Evolutionary conservation across 2,888 invertebrate genomes (phyloP).

Genomic region (Megamerina dolium): DNA sequence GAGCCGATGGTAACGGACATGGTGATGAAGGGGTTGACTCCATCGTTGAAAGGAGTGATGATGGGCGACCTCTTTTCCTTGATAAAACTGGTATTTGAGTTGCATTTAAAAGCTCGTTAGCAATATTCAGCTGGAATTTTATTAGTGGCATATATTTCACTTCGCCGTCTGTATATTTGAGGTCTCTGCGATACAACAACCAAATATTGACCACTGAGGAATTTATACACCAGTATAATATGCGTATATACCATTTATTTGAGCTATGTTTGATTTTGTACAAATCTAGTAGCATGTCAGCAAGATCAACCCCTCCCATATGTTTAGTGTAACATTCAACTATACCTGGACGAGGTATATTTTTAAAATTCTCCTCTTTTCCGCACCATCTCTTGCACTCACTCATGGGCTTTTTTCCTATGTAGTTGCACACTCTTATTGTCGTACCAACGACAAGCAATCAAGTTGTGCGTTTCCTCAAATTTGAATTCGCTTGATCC

Average conservation of each 20-base stretch:
- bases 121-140: slow-evolving; percentile 19
- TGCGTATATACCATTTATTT: slow-evolving; percentile 22
- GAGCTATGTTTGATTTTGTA: slow-evolving; percentile 17
- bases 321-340: slow-evolving; percentile 2
- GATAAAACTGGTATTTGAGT: background rate
- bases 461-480: slow-evolving; percentile 16
- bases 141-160: slow-evolving; percentile 15
- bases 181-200: slow-evolving; percentile 14
- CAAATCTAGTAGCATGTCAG: slow-evolving; percentile 18
- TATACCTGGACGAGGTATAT: slow-evolving; percentile 15
- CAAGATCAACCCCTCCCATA: slow-evolving; percentile 2
- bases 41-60: slow-evolving; percentile 3
- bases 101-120: slow-evolving; percentile 16
- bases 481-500: slow-evolving; percentile 19
- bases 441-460: slow-evolving; percentile 22
- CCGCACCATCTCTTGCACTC: slow-evolving; percentile 20
- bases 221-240: slow-evolving; percentile 16
- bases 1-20: background rate
- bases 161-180: slow-evolving; percentile 10
- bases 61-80: slow-evolving; percentile 8
- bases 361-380: slow-evolving; percentile 16
- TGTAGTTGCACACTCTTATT: slow-evolving; percentile 20
- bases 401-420: slow-evolving; percentile 15
- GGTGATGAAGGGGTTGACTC: background rate
- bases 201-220: slow-evolving; percentile 7